Evolutionary conservation across 2,797 vertebrate genomes (phyloP), one percentile per base, ranked within the genome.

Genomic region (Acanthurus tractus): DNA sequence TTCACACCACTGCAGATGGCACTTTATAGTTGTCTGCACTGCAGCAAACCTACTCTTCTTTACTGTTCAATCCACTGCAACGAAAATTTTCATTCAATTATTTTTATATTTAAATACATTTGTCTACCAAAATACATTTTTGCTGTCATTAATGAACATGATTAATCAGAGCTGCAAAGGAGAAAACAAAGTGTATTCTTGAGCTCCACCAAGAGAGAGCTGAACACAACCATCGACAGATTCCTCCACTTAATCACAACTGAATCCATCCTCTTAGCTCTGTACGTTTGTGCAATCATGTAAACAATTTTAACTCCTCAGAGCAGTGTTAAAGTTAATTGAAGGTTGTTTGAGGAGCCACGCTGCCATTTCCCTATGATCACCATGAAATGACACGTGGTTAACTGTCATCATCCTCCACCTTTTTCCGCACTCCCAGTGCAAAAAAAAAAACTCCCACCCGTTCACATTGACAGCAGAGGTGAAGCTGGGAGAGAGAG

Each of bases 381-480:
- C 38, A 42, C 40, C 57, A 38, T 13, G 73, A 74, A 40, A 54
- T 42, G 68, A 73, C 77, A 62, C 36, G n/a, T 20, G 29, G n/a
- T 61, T 66, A 81, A 73, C 64, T 70, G 81, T 82, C 81, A 84
- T 69, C 71, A 52, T 63, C 46, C 50, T 77, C 67, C 38, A 15
- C 29, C 50, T 11, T 74, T 45, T 70, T 74, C 20, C 2, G 14
- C 63, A 42, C 44, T 81, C 29, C 58, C 22, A 11, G 23, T 22
- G 58, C 61, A 44, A 34, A 29, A 79, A 71, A n/a, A n/a, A n/a
- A n/a, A n/a, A n/a, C n/a, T n/a, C 56, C 65, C 70, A 81, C 91
- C 77, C 68, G 76, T 88, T 83, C 67, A 62, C 74, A 86, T 67
- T 88, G 91, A 90, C 88, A 89, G 78, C 62, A 52, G 58, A 87